phyloP scores from a whole-genome alignment of 2,888 invertebrate genomes.

The Polymixis flavicincta region DNA sequence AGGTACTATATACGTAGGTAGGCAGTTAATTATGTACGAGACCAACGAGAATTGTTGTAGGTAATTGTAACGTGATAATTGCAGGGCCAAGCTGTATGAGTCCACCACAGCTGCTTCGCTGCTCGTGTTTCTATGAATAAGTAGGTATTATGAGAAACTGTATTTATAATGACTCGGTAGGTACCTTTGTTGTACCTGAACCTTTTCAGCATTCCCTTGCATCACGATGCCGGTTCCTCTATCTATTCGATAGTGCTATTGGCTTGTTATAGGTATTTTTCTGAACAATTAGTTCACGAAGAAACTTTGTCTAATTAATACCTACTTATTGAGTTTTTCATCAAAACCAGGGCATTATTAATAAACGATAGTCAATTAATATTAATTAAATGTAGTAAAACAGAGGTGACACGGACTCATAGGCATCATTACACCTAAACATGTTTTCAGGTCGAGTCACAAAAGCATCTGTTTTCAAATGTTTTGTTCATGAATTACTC shows the following conservation, averaged over 20 bases:
- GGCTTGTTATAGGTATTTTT: no score
- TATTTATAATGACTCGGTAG: background rate
- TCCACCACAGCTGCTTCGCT: background rate
- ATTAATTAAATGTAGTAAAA: background rate
- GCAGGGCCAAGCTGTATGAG: background rate
- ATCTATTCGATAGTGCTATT: no score
- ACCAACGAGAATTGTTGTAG: background rate
- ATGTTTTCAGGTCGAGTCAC: constrained; percentile 15
- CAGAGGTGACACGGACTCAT: background rate
- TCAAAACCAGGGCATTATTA: background rate
- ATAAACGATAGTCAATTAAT: background rate
- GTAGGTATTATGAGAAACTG: background rate
- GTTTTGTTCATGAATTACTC: constrained; percentile 35
- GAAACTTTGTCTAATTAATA: background rate
- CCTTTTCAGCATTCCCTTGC: no score
- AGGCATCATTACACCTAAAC: background rate
- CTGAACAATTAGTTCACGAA: background rate
- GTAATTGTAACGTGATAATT: background rate
- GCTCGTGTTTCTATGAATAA: constrained; percentile 1
- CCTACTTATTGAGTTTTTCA: background rate
- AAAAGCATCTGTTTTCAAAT: constrained; percentile 19
- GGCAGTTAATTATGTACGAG: background rate
- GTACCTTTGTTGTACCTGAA: no score
- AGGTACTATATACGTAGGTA: background rate
- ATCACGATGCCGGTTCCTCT: no score